Evolutionary conservation across 2,113 vertebrate species (phyloP), one percentile per base, ranked within the genome.

Genomic region (Ptyas mucosa): DNA sequence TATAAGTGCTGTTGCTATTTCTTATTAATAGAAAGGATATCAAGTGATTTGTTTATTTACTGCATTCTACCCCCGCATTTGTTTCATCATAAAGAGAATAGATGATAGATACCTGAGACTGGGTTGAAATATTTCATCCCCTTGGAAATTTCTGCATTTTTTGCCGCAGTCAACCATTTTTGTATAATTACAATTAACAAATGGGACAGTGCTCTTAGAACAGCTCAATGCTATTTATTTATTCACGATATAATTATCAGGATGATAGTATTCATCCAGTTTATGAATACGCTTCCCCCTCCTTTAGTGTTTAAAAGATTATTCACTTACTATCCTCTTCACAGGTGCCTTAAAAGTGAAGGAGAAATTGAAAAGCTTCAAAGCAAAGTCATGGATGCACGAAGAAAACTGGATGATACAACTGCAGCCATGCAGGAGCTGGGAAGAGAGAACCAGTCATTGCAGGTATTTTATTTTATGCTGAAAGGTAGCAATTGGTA

Each of bases 291-390:
- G 49, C 24, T 54, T 53, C 46, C 43, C 91, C 52, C 34, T 21
- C 75, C 91, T 49, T 23, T 43, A 12, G 90, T 57, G 92, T 93
- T 61, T 89, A 88, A 69, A 75, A 87, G 11, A 90, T 12, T 93
- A 0, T 93, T 90, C 23, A 20, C 20, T 87, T 94, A 9, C 20
- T 93, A 0, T 96, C 89, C 93, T 58, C 90, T 58, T 88, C 57
- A n/a, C 43, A 99, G 99, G 94, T 99, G 99, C 96, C 98, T 99
- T 94, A 99, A 99, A 96, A 98, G 99, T n/a, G 99, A 99, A 95
- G 98, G 99, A 2, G 99, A 99, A 97, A 99, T 99, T n/a, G 99
- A 99, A 97, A 99, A 99, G 93, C 98, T 99, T 95, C 99, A 99
- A 97, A 97, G 97, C 96, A 99, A 99, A 98, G 97, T 99, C 85